A percentile compares a stretch with the other conserved stretches of the same genome.
These are phyloP conservation scores for Melanostigma gelatinosum DNA, from an alignment of 2,113 vertebrate genomes.

Conservation along the genomic window DNA sequence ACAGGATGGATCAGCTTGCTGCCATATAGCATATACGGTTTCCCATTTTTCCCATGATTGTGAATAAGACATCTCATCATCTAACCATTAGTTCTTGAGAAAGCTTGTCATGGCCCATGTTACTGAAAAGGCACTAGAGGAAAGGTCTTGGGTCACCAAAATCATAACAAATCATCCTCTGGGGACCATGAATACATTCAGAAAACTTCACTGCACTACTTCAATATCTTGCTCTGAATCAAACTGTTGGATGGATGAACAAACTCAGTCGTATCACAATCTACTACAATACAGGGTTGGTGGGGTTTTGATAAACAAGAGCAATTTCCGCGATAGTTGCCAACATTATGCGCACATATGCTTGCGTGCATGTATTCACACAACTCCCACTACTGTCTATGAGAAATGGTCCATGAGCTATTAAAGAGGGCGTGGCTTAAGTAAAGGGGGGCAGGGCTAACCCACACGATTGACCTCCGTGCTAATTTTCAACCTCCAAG, in stretches of 20 bases:
- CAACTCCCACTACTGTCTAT: not conserved
- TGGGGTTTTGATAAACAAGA: not conserved
- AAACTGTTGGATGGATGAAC: not conserved
- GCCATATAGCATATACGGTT: not conserved
- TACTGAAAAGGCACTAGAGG: not conserved
- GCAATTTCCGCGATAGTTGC: too few relatives aligned
- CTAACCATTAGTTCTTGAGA: not conserved
- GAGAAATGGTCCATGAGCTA: too few relatives aligned
- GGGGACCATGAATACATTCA: not conserved
- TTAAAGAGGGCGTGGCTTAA: too few relatives aligned
- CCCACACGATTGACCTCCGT: too few relatives aligned
- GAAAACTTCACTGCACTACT: not conserved
- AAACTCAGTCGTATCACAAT: too few relatives aligned
- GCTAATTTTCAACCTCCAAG: too few relatives aligned
- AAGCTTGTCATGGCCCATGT: not conserved
- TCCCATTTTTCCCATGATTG: not conserved
- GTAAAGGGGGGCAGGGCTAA: too few relatives aligned
- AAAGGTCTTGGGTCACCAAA: not conserved
- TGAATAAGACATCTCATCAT: not conserved
- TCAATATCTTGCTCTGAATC: not conserved
- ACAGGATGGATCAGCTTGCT: not conserved
- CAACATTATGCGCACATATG: too few relatives aligned
- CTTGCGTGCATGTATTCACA: too few relatives aligned
- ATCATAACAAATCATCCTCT: not conserved
- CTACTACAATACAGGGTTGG: not conserved